phyloP scores from a whole-genome alignment of 2,113 vertebrate species.

The Balaeniceps rex region DNA sequence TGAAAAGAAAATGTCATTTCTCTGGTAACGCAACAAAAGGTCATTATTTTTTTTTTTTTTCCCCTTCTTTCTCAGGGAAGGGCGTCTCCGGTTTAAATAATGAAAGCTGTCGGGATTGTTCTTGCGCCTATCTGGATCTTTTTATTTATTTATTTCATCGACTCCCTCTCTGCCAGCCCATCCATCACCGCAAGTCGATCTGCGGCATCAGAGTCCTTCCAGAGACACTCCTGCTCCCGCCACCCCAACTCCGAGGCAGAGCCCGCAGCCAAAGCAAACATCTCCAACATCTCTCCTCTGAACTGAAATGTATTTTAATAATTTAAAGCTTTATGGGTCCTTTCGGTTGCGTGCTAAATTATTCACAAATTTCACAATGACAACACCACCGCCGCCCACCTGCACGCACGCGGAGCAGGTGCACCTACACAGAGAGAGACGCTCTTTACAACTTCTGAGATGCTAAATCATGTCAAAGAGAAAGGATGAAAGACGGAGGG shows the following conservation, averaged over 20 bases:
- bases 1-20: conserved; percentile 42
- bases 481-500: conserved; percentile 45
- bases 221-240: neutral
- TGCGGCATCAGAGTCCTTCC: neutral
- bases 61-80: neutral
- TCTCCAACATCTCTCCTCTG: conserved; percentile 56
- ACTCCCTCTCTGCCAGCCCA: neutral
- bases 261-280: conserved; percentile 56
- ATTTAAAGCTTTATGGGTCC: conserved; percentile 55
- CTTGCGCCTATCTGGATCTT: neutral
- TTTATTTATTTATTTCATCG: conserved; percentile 9
- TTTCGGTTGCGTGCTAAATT: conserved; percentile 66
- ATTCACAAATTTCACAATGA: conserved; percentile 60
- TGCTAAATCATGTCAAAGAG: conserved; percentile 67
- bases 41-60: neutral
- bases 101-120: conserved; percentile 36
- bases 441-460: conserved; percentile 62
- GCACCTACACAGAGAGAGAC: neutral
- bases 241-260: neutral
- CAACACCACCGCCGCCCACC: neutral
- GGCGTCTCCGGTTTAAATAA: conserved; percentile 39
- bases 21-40: conserved; percentile 37
- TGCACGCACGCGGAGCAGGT: neutral
- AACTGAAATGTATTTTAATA: conserved; percentile 64
- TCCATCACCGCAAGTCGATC: conserved; percentile 14